A percentile compares a stretch with the other conserved stretches of the same genome.
Evolutionary conservation across 2,113 vertebrate genomes (phyloP).

Genomic region (Cygnus atratus): DNA sequence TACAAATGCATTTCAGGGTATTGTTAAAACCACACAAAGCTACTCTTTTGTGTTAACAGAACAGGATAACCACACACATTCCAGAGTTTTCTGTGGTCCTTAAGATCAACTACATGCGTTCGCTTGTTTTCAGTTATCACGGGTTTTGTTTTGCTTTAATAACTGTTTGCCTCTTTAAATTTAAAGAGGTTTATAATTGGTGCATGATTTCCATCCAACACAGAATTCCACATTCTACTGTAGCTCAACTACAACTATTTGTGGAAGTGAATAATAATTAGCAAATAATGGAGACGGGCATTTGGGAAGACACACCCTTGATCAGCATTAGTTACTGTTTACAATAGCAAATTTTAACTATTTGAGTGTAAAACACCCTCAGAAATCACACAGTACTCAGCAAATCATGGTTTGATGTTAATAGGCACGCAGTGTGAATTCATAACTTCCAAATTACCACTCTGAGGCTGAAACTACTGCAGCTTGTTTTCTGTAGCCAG

Average conservation of each 20-base stretch:
- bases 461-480: background rate
- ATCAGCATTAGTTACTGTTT: background rate
- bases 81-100: background rate
- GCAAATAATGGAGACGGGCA: conserved; percentile 42
- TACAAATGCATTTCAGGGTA: background rate
- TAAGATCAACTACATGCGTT: background rate
- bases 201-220: background rate
- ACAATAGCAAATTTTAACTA: conserved; percentile 10
- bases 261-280: conserved; percentile 33
- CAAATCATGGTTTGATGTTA: background rate
- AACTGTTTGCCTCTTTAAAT: background rate
- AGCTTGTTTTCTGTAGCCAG: background rate
- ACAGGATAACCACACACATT: background rate
- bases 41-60: background rate
- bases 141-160: background rate
- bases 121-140: background rate
- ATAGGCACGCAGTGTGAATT: background rate
- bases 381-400: background rate
- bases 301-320: conserved; percentile 48
- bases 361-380: background rate
- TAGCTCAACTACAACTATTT: conserved; percentile 45
- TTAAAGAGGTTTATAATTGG: background rate
- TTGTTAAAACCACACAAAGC: conserved; percentile 16
- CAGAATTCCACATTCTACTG: background rate
- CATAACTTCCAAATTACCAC: background rate